A percentile compares a stretch with the other conserved stretches of the same genome.
Conservation (phyloP, 2,888 invertebrate species). For the Nephrotoma guestfalica region DNA sequence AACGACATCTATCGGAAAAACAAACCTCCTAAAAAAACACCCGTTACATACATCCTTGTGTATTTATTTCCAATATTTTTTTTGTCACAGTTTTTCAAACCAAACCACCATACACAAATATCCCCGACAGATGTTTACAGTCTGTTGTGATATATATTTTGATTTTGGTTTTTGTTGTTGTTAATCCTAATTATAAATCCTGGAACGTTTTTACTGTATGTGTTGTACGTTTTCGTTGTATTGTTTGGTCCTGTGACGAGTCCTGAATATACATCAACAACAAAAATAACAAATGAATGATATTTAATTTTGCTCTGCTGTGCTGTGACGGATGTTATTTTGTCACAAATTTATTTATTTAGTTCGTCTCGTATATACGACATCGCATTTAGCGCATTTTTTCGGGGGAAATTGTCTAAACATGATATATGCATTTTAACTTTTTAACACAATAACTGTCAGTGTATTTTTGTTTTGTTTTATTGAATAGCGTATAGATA, state of each 20-base stretch:
- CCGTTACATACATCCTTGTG: background rate
- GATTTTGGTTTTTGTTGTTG: background rate
- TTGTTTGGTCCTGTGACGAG: background rate
- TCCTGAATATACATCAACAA: background rate
- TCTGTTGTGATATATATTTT: background rate
- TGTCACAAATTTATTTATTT: background rate
- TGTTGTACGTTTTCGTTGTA: background rate
- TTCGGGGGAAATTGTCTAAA: background rate
- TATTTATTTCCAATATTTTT: background rate
- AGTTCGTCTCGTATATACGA: background rate
- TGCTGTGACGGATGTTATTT: background rate
- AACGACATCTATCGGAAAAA: no score
- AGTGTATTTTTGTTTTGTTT: background rate
- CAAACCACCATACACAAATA: background rate
- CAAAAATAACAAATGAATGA: background rate
- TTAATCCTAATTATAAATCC: background rate
- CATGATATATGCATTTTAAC: background rate
- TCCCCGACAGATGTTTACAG: background rate
- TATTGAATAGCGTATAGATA: background rate
- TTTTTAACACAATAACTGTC: background rate
- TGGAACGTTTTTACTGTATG: background rate
- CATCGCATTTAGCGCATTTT: background rate
- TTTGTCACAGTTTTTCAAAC: background rate
- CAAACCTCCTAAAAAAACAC: no score
- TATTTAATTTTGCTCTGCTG: background rate